Percentiles rank a stretch among this genome's conserved stretches.
Conservation (phyloP, 1,140 invertebrate genomes). For the Holotrichia oblita region DNA sequence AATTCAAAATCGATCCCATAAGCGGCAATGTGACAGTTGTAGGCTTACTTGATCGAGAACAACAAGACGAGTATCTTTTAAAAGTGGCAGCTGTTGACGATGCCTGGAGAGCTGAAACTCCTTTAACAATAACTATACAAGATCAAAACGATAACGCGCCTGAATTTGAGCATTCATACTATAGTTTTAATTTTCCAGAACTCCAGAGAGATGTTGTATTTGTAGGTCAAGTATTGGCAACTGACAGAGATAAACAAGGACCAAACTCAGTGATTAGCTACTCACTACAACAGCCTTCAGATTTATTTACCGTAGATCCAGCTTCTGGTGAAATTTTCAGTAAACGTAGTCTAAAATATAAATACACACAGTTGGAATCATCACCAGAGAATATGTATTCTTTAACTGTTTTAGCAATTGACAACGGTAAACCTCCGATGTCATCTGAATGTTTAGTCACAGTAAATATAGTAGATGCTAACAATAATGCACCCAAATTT, state of each 20-base stretch:
- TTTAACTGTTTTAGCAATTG: constrained; percentile 85
- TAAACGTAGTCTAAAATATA: constrained; percentile 83
- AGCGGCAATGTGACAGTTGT: constrained; percentile 93
- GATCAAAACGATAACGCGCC: constrained; percentile 96
- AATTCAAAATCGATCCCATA: constrained; percentile 87
- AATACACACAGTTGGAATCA: constrained; percentile 76
- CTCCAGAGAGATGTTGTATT: constrained; percentile 79
- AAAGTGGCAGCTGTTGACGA: constrained; percentile 89
- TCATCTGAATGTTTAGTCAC: constrained; percentile 84
- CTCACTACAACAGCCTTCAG: constrained; percentile 87
- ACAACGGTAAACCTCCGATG: constrained; percentile 93
- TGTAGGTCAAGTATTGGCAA: constrained; percentile 89
- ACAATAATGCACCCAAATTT: constrained; percentile 89
- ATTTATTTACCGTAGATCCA: constrained; percentile 90
- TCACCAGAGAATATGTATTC: constrained; percentile 90
- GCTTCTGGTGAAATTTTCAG: constrained; percentile 90
- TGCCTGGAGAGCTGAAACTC: constrained; percentile 88
- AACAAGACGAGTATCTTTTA: constrained; percentile 89
- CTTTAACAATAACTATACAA: constrained; percentile 90
- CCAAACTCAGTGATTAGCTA: constrained; percentile 95
- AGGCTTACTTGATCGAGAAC: constrained; percentile 83
- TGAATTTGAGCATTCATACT: constrained; percentile 87
- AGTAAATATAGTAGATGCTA: constrained; percentile 90
- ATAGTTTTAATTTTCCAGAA: constrained; percentile 91
- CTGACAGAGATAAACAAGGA: constrained; percentile 90